These are phyloP conservation scores for Drosophila macrospina DNA, from an alignment of 2,888 invertebrate genomes.

Conservation along the genomic window DNA sequence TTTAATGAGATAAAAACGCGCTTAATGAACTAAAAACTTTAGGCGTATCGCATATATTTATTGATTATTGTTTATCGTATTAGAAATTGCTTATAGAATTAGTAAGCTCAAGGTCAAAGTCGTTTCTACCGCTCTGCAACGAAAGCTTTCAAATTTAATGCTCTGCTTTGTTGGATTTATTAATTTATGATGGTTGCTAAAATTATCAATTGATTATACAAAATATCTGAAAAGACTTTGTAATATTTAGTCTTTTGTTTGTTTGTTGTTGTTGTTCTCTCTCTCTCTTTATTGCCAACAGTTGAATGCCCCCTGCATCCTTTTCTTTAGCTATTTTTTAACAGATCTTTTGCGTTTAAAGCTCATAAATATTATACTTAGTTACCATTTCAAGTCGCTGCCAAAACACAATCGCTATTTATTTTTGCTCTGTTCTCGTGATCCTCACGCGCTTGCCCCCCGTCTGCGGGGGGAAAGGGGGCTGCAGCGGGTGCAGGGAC, in stretches of 20 bases:
- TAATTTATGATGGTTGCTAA: too few relatives aligned
- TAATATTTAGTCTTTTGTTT: too few relatives aligned
- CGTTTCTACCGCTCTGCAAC: too few relatives aligned
- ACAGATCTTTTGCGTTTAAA: slow-evolving; percentile 6
- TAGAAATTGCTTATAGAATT: not conserved
- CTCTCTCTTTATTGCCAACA: not conserved
- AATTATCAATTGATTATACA: too few relatives aligned
- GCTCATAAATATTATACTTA: slow-evolving; percentile 18
- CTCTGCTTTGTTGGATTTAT: too few relatives aligned
- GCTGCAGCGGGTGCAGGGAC: not conserved
- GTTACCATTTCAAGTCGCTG: slow-evolving; percentile 10
- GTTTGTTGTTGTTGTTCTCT: too few relatives aligned
- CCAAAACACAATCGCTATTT: slow-evolving; percentile 12
- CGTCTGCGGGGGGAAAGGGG: not conserved
- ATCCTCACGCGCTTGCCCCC: slow-evolving; percentile 60
- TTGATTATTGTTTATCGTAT: not conserved
- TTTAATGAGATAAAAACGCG: too few relatives aligned
- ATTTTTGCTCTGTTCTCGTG: slow-evolving; percentile 45
- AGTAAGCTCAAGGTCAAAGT: too few relatives aligned
- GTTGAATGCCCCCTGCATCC: slow-evolving; percentile 17
- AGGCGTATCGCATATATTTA: too few relatives aligned
- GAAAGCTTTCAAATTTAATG: too few relatives aligned
- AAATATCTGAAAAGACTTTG: too few relatives aligned
- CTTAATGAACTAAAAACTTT: too few relatives aligned
- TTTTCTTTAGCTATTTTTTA: not conserved